phyloP scores from a whole-genome alignment of 2,797 vertebrate genomes.

The Mus spretus region DNA sequence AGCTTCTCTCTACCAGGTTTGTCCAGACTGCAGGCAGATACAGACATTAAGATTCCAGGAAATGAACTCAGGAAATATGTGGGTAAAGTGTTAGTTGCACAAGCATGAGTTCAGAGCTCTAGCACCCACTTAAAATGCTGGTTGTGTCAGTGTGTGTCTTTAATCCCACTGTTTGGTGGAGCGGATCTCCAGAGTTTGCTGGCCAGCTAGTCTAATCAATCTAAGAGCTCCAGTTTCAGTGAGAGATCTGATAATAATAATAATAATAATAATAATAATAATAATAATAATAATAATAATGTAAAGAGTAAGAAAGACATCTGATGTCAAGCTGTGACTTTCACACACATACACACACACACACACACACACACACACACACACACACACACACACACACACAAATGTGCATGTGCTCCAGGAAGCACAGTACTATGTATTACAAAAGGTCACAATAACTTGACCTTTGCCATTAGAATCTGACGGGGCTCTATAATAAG shows the following conservation, averaged over 20 bases:
- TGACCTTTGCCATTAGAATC: background rate
- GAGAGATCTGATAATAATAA: background rate
- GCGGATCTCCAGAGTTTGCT: background rate
- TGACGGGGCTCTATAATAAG: background rate
- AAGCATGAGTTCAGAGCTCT: background rate
- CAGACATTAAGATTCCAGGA: background rate
- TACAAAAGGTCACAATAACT: background rate
- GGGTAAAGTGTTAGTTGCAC: background rate
- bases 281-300: background rate
- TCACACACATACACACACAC: background rate
- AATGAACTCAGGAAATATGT: background rate
- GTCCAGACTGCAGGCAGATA: background rate
- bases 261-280: background rate
- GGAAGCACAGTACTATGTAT: no score
- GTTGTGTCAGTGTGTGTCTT: background rate
- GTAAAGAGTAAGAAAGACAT: background rate
- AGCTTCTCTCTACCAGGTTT: background rate
- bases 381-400: background rate
- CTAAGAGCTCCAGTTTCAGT: background rate
- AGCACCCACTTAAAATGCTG: background rate
- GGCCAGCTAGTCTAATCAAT: background rate
- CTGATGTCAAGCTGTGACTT: background rate
- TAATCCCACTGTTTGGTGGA: background rate
- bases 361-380: background rate
- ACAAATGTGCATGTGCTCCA: background rate